These are phyloP conservation scores for Pteronotus mesoamericanus DNA, from an alignment of 2,797 vertebrate genomes.

Conservation along the genomic window DNA sequence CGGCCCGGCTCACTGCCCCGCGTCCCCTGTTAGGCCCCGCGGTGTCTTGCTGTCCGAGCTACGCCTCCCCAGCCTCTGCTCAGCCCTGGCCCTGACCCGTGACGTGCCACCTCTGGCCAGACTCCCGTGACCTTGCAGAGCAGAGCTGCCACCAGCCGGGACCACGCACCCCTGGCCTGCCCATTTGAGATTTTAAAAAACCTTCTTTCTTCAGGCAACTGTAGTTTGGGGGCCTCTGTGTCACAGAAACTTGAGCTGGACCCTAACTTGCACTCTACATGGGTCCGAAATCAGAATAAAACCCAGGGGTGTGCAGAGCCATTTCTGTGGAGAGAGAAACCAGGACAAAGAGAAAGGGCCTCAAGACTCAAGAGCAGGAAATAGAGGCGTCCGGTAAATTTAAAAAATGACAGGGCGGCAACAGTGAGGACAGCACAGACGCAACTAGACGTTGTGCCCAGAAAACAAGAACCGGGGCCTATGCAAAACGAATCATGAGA, in stretches of 20 bases:
- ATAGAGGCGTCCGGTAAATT: not conserved
- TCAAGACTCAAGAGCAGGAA: not conserved
- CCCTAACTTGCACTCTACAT: not conserved
- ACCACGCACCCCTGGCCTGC: not conserved
- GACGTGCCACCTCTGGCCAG: not conserved
- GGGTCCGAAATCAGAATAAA: not conserved
- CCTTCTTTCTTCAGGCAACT: not conserved
- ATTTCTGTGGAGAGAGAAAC: not conserved
- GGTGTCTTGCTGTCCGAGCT: not conserved
- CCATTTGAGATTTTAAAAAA: not conserved
- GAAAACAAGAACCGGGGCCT: not conserved
- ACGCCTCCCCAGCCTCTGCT: accelerated
- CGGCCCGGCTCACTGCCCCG: not conserved
- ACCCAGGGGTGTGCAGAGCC: not conserved
- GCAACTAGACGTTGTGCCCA: not conserved
- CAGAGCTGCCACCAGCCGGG: not conserved
- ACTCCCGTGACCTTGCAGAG: not conserved
- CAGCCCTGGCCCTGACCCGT: not conserved
- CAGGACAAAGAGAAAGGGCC: not conserved
- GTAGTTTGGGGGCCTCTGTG: not conserved
- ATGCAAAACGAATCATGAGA: not conserved
- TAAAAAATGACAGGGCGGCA: not conserved
- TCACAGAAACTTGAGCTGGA: not conserved
- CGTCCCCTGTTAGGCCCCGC: not conserved
- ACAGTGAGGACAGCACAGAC: not conserved